Conservation (phyloP, 2,888 invertebrate genomes). For the Ommatoiulus sabulosus region DNA sequence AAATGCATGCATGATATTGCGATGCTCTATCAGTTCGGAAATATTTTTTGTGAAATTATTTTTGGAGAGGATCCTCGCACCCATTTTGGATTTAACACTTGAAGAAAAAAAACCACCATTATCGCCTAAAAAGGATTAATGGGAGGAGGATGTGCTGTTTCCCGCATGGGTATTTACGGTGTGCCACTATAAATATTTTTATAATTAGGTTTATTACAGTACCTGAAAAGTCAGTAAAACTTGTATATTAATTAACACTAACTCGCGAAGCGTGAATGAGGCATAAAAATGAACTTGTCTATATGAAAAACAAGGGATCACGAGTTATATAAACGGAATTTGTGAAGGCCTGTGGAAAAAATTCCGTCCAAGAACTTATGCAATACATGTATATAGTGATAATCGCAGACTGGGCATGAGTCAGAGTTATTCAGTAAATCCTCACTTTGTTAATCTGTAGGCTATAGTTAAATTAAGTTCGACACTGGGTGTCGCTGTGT, state of each 20-base stretch:
- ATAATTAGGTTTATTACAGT: slow-evolving; percentile 39
- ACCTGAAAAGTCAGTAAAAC: slow-evolving; percentile 40
- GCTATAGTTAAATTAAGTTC: no score
- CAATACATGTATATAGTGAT: neutral
- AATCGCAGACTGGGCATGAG: neutral
- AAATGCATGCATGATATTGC: no score
- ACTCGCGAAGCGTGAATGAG: slow-evolving; percentile 30
- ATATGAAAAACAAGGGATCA: neutral
- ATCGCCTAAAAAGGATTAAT: slow-evolving; percentile 15
- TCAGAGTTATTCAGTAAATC: no score
- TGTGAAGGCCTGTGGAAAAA: neutral
- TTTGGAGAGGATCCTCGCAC: no score
- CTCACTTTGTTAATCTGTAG: no score
- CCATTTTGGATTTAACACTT: no score
- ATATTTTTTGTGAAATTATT: no score
- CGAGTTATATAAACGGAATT: neutral
- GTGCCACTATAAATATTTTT: neutral
- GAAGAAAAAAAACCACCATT: neutral
- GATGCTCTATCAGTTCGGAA: no score
- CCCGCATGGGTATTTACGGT: neutral
- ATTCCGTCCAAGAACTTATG: neutral
- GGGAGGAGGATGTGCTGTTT: neutral
- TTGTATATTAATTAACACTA: slow-evolving; percentile 40
- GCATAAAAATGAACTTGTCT: neutral
- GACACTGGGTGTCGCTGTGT: no score